These are phyloP conservation scores for Cynoglossus semilaevis DNA, from an alignment of 2,113 vertebrate genomes.

Conservation along the genomic window DNA sequence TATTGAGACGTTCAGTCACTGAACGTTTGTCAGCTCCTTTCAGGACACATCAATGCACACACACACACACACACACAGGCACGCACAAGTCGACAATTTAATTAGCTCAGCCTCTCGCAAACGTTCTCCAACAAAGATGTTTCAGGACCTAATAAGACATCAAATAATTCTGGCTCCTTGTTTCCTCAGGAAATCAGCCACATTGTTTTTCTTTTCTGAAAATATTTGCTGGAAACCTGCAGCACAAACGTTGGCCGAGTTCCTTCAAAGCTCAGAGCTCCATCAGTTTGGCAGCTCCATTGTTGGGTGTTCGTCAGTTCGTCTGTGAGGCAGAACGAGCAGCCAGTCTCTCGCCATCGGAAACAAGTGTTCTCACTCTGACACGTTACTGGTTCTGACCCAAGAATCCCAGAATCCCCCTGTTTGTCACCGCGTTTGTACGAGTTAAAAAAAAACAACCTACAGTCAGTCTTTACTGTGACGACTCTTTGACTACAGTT, in stretches of 20 bases:
- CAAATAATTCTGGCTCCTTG: conserved; percentile 54
- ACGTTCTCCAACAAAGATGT: conserved; percentile 58
- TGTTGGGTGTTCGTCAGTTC: conserved; percentile 17
- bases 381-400: conserved; percentile 20
- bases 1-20: conserved; percentile 47
- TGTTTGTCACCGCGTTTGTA: not conserved
- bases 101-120: conserved; percentile 65
- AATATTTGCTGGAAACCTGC: conserved; percentile 56
- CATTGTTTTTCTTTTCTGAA: conserved; percentile 33
- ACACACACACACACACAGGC: conserved; percentile 39
- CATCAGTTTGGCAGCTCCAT: conserved; percentile 42
- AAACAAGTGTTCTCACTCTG: conserved; percentile 14
- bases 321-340: conserved; percentile 1
- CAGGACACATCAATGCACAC: conserved; percentile 55
- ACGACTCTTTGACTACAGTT: too few species aligned
- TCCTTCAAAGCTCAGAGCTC: conserved; percentile 40
- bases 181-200: conserved; percentile 51
- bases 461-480: too few species aligned
- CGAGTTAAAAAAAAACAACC: too few species aligned
- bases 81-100: conserved; percentile 56
- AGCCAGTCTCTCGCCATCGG: conserved; percentile 23
- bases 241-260: conserved; percentile 19
- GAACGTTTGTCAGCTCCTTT: conserved; percentile 56
- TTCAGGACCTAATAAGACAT: conserved; percentile 61
- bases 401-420: not conserved